A percentile compares a stretch with the other conserved stretches of the same genome.
Evolutionary conservation across 64 coral and sea anemone species (phyloP).

Genomic region (Montipora foliosa): DNA sequence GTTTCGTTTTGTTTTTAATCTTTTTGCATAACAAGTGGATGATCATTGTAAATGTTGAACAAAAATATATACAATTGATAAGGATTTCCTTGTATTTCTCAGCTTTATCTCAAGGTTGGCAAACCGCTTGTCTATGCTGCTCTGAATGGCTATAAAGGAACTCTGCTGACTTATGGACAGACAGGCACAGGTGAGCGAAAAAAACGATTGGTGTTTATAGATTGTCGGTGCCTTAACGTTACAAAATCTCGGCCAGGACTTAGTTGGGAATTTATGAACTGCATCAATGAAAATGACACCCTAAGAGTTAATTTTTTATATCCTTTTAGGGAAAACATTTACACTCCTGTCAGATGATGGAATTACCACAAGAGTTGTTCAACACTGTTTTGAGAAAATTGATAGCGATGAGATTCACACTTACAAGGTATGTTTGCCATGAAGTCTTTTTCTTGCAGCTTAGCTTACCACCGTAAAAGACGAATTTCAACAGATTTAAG

Average conservation of each 20-base stretch:
- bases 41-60: neutral
- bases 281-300: neutral
- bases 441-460: neutral
- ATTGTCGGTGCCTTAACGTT: too few relatives aligned
- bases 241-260: neutral
- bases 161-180: slow-evolving; percentile 88
- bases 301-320: neutral
- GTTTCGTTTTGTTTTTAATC: too few relatives aligned
- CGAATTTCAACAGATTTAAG: too few relatives aligned
- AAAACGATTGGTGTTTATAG: too few relatives aligned
- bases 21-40: neutral
- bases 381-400: slow-evolving; percentile 87
- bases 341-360: slow-evolving; percentile 89
- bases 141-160: slow-evolving; percentile 94
- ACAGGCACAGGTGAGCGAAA: slow-evolving; percentile 79
- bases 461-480: neutral
- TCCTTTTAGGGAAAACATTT: slow-evolving; percentile 77
- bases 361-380: slow-evolving; percentile 79
- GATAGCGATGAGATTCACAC: slow-evolving; percentile 81
- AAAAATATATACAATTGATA: neutral
- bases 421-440: slow-evolving; percentile 58
- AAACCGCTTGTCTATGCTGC: slow-evolving; percentile 91
- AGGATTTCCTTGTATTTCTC: neutral
- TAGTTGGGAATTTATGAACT: neutral
- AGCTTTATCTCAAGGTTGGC: slow-evolving; percentile 91